These are phyloP conservation scores for Xestia sexstrigata DNA, from an alignment of 2,888 invertebrate genomes.

Conservation along the genomic window DNA sequence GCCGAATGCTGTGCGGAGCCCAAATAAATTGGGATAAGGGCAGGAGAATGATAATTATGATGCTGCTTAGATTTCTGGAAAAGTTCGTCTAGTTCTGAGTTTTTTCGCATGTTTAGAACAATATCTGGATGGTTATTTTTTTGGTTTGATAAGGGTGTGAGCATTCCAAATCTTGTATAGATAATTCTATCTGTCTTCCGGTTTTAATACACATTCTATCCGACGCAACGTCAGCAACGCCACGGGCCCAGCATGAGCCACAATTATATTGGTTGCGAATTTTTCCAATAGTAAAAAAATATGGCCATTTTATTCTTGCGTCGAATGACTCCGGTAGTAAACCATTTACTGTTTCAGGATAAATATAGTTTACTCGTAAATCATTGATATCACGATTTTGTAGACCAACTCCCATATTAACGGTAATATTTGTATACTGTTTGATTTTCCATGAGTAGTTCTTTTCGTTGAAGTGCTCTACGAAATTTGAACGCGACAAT, in stretches of 20 bases:
- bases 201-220: not conserved
- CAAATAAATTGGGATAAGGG: no score
- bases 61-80: no score
- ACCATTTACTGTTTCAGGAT: not conserved
- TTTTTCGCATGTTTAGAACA: no score
- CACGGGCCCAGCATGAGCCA: constrained; percentile 14
- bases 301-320: constrained; percentile 6
- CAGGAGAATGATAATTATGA: no score
- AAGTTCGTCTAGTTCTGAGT: no score
- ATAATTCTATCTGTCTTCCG: not conserved
- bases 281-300: not conserved
- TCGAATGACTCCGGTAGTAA: constrained; percentile 6
- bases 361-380: not conserved
- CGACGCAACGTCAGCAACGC: constrained; percentile 25
- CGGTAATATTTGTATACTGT: not conserved
- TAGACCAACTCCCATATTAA: not conserved
- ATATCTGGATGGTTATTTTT: no score
- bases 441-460: constrained; percentile 17
- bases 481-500: constrained; percentile 12
- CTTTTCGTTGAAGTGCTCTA: not conserved
- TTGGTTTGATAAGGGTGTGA: not conserved
- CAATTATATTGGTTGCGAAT: not conserved
- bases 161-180: not conserved
- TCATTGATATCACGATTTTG: no score
- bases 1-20: no score